Evolutionary conservation across 1,140 invertebrate species (phyloP).

Genomic region (Zaprionus camerounensis): DNA sequence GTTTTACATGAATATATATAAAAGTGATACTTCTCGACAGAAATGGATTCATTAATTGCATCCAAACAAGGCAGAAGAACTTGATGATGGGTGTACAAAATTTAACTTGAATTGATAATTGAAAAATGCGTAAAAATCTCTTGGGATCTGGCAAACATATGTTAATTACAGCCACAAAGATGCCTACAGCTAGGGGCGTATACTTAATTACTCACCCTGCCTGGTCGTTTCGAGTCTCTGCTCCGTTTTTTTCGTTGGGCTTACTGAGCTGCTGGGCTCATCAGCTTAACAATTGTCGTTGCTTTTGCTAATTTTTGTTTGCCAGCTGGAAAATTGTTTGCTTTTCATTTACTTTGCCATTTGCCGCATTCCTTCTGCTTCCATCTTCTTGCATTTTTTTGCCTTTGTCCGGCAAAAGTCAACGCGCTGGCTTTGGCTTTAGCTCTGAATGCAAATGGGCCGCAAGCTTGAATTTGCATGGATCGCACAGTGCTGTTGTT

Average conservation of each 20-base stretch:
- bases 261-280: conserved; percentile 11
- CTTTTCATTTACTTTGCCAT: conserved; percentile 46
- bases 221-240: background rate
- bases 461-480: conserved; percentile 68
- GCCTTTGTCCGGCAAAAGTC: conserved; percentile 68
- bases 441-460: conserved; percentile 75
- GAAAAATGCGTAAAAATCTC: background rate
- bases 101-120: background rate
- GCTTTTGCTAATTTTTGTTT: conserved; percentile 48
- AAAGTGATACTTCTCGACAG: rapidly evolving
- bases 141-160: background rate
- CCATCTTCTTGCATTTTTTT: conserved; percentile 6
- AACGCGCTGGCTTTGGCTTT: conserved; percentile 54
- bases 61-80: background rate
- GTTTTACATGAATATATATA: background rate
- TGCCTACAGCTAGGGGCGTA: background rate
- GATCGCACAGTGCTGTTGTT: conserved; percentile 29
- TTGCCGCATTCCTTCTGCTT: conserved; percentile 12
- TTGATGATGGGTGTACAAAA: no score
- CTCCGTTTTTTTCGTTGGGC: background rate
- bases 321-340: conserved; percentile 42
- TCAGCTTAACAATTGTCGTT: conserved; percentile 44
- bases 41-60: background rate
- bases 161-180: background rate
- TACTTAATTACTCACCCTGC: no score